Percentiles rank a stretch among this genome's conserved stretches.
phyloP scores from a whole-genome alignment of 1,140 invertebrate species.

The Popillia japonica region DNA sequence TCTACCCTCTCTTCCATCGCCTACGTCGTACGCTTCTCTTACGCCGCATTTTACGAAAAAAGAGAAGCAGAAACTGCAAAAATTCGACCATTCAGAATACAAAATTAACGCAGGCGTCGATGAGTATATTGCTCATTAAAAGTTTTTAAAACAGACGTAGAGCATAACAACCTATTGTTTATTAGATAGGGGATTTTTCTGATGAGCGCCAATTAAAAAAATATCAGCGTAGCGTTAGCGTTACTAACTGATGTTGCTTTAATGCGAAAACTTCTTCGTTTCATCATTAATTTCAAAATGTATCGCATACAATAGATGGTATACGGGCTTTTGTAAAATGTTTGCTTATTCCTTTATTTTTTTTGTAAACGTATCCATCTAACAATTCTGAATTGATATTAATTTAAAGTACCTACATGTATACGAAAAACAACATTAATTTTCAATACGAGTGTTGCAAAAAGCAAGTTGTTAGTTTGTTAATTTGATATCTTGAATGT shows the following conservation, averaged over 20 bases:
- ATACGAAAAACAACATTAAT: no score
- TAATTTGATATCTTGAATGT: no score
- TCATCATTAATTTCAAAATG: background rate
- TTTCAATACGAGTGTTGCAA: no score
- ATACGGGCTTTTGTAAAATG: background rate
- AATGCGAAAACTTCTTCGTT: conserved; percentile 9
- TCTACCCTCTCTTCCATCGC: background rate
- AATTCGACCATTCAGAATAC: conserved; percentile 26
- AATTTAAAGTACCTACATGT: no score
- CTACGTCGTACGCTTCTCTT: background rate
- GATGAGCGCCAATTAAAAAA: conserved; percentile 33
- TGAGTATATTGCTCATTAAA: conserved; percentile 38
- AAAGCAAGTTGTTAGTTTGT: no score
- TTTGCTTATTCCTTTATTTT: background rate
- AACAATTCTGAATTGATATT: no score
- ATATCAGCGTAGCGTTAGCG: conserved; percentile 5
- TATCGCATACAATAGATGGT: background rate
- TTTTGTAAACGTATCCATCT: no score
- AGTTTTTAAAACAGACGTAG: conserved; percentile 38
- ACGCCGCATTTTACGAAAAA: background rate
- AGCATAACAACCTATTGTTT: conserved; percentile 35
- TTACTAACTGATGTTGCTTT: background rate
- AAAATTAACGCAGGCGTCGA: conserved; percentile 34
- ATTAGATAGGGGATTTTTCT: conserved; percentile 23
- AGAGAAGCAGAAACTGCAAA: conserved; percentile 6